These are phyloP conservation scores for Rambutsinella grinnellia DNA, from an alignment of 2,888 invertebrate genomes.

Conservation along the genomic window DNA sequence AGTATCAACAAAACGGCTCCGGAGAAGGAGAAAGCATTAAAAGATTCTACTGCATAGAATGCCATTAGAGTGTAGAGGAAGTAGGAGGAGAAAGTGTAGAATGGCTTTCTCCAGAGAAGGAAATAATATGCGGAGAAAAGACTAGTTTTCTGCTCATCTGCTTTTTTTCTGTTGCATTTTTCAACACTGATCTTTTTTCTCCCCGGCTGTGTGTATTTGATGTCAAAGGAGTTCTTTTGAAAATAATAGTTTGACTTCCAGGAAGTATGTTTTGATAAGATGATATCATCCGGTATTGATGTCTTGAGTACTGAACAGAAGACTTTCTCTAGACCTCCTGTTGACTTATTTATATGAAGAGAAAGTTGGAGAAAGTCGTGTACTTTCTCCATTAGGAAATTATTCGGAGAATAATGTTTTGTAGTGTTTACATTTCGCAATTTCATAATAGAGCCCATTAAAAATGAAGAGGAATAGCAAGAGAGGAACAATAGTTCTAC, in stretches of 20 bases:
- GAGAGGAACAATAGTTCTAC: too few species aligned
- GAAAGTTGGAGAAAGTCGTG: not conserved
- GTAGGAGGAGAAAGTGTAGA: not conserved
- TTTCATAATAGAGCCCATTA: too few species aligned
- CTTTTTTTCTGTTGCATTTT: not conserved
- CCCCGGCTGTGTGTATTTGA: not conserved
- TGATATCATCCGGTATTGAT: not conserved
- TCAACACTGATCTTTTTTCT: not conserved
- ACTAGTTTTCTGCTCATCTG: too few species aligned
- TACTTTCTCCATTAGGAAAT: not conserved
- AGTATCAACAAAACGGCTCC: not conserved
- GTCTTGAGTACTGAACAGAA: not conserved
- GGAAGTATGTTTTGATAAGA: not conserved
- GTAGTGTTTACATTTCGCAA: not conserved
- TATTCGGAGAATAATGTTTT: not conserved
- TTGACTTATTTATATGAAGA: not conserved
- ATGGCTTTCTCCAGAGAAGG: not conserved
- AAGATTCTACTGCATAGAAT: too few species aligned
- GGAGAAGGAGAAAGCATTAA: constrained; percentile 22
- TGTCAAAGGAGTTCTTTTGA: not conserved
- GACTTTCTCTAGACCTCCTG: not conserved
- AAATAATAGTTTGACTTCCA: not conserved
- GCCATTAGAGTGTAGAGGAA: too few species aligned
- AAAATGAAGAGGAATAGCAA: too few species aligned
- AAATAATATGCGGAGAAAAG: not conserved